Conservation (phyloP, 2,113 vertebrate genomes). For the Centrocercus urophasianus region DNA sequence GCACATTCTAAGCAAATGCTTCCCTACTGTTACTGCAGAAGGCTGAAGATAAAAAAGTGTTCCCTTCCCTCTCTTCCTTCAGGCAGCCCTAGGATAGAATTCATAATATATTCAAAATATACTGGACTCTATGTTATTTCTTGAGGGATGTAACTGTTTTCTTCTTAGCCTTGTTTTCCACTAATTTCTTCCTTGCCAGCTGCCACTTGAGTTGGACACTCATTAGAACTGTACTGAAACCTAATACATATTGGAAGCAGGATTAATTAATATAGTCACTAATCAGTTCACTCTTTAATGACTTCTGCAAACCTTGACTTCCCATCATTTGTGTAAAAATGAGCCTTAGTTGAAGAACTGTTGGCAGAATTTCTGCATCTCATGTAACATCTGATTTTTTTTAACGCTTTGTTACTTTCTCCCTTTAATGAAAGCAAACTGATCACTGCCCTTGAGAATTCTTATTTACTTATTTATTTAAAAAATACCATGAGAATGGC, state of each 20-base stretch:
- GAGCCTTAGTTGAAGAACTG: neutral
- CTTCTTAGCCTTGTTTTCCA: neutral
- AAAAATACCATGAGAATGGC: neutral
- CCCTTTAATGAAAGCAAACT: neutral
- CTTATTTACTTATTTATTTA: neutral
- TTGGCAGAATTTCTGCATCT: neutral
- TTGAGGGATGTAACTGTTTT: neutral
- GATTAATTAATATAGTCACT: conserved; percentile 34
- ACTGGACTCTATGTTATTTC: neutral
- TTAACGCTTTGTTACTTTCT: neutral
- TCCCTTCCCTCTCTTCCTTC: neutral
- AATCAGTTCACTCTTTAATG: neutral
- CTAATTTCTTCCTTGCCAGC: neutral
- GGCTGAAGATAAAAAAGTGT: neutral
- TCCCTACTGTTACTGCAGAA: neutral
- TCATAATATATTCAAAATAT: neutral
- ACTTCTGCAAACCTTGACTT: neutral
- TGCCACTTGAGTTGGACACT: neutral
- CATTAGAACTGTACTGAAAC: neutral
- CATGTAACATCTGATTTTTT: neutral
- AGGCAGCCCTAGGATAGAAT: neutral
- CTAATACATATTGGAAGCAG: neutral
- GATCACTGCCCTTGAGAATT: neutral
- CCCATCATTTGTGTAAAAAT: neutral
- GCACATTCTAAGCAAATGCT: neutral